Base-by-base conservation (phyloP, 2,113 vertebrate genomes). In the Agapornis roseicollis region DNA sequence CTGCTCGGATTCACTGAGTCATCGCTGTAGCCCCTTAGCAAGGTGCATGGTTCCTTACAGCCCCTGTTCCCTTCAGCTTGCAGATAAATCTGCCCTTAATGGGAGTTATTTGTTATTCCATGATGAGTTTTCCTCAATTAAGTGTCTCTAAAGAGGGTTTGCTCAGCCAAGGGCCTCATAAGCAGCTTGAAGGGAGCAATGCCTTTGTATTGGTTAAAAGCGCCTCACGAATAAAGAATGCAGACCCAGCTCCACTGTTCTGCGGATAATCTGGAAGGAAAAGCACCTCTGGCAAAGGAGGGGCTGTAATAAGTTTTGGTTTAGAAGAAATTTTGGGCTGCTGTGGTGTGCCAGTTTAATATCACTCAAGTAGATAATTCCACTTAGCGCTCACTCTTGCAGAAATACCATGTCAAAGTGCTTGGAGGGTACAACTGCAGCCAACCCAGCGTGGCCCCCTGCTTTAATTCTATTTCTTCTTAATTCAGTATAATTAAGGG, bases 131-230 rank as follows among this genome's bases (percentile, higher is more conserved):
- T 11, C 72, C 37, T 85, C 58, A 47, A 2, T 58, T 65, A 39
- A 68, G 6, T 6, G 9, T 23, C 80, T 64, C 72, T 46, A 12
- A 52, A 52, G 68, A 52, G 24, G 24, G 18, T 88, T 88, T 73
- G 42, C 50, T 71, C 5, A 13, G 22, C 41, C 29, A 28, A 24
- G 56, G 61, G 35, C 3, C 77, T 39, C 4, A 0, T 18, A 39
- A 70, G 56, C 56, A 33, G 33, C 56, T 73, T 0, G 0, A 17
- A 5, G 0, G 0, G 50, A 50, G 63, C 27, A 8, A 52, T 17
- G 72, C 20, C 37, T 66, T 33, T 47, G 41, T 46, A 64, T 31
- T 8, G 25, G n/a, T 72, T 64, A 5, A 31, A 56, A 53, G 35
- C 19, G 11, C 8, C 3, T 4, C 56, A 10, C 11, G 13, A 7